Evolutionary conservation across 2,797 vertebrate species (phyloP).

Genomic region (Neoniphon sammara): DNA sequence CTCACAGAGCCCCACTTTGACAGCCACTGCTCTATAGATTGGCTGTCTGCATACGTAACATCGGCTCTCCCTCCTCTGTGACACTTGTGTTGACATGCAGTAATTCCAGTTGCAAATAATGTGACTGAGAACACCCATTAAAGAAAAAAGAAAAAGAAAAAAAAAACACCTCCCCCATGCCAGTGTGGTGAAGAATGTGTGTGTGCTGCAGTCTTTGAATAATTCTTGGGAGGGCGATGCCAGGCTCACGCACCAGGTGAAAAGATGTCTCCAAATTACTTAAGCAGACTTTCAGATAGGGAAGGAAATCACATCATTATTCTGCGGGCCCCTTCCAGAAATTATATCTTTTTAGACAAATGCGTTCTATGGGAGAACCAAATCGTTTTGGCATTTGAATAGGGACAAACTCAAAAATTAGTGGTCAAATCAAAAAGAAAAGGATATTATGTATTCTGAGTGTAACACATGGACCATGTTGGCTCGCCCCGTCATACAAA

Average conservation of each 20-base stretch:
- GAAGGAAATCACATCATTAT: slow-evolving; percentile 58
- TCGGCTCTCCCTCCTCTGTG: background rate
- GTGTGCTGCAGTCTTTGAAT: background rate
- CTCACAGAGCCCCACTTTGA: background rate
- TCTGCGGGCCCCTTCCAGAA: slow-evolving; percentile 37
- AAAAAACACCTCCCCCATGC: background rate
- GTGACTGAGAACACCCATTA: background rate
- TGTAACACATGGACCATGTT: slow-evolving; percentile 10
- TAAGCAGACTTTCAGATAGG: slow-evolving; percentile 39
- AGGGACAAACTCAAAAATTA: slow-evolving; percentile 45
- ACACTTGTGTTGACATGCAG: slow-evolving; percentile 16
- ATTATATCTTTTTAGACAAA: slow-evolving; percentile 53
- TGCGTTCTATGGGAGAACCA: slow-evolving; percentile 8
- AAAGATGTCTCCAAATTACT: slow-evolving; percentile 12
- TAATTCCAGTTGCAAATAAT: slow-evolving; percentile 15
- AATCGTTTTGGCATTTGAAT: slow-evolving; percentile 37
- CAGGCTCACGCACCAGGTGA: slow-evolving; percentile 1
- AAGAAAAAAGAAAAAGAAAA: slow-evolving; percentile 13
- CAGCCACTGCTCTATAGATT: too few species aligned
- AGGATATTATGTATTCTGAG: slow-evolving; percentile 23
- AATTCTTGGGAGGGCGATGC: background rate
- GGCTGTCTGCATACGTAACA: too few species aligned
- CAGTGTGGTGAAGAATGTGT: slow-evolving; percentile 2
- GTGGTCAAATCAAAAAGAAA: slow-evolving; percentile 8
- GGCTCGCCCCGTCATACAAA: slow-evolving; percentile 19